phyloP scores from a whole-genome alignment of 2,113 vertebrate genomes.

The Lathamus discolor region DNA sequence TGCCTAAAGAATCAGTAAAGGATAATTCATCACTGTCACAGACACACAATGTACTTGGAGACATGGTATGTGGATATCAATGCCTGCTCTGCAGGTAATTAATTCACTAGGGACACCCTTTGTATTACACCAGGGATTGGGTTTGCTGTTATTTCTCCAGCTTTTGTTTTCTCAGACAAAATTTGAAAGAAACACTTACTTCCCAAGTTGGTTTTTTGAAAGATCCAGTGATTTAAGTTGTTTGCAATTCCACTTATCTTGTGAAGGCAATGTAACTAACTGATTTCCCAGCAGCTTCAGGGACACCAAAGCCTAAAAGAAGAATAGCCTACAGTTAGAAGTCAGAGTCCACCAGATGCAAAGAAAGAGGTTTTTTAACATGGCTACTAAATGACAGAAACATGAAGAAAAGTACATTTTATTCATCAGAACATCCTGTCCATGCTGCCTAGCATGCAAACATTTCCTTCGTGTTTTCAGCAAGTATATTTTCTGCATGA shows the following conservation, averaged over 20 bases:
- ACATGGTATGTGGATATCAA: constrained; percentile 27
- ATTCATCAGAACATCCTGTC: constrained; percentile 53
- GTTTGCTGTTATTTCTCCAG: constrained; percentile 27
- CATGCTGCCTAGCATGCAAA: constrained; percentile 40
- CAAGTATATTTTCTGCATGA: neutral
- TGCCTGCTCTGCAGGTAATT: constrained; percentile 40
- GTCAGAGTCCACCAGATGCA: neutral
- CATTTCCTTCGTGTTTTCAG: constrained; percentile 15
- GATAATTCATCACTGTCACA: constrained; percentile 59
- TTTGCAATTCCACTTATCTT: constrained; percentile 88
- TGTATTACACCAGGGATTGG: neutral
- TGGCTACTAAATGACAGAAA: constrained; percentile 32
- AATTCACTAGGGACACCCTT: constrained; percentile 47
- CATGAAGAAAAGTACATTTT: constrained; percentile 46
- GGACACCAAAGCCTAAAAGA: constrained; percentile 80
- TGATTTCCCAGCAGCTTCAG: constrained; percentile 89
- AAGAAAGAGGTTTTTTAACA: neutral
- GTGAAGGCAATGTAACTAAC: constrained; percentile 78
- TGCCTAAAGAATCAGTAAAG: neutral
- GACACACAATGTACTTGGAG: constrained; percentile 22
- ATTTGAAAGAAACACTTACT: constrained; percentile 76
- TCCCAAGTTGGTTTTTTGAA: constrained; percentile 93
- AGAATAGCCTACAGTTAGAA: neutral
- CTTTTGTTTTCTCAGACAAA: constrained; percentile 23
- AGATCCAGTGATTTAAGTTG: constrained; percentile 90